Evolutionary conservation across 1,140 invertebrate species (phyloP), one percentile per base, ranked within the genome.

Genomic region (Drosophila azteca): DNA sequence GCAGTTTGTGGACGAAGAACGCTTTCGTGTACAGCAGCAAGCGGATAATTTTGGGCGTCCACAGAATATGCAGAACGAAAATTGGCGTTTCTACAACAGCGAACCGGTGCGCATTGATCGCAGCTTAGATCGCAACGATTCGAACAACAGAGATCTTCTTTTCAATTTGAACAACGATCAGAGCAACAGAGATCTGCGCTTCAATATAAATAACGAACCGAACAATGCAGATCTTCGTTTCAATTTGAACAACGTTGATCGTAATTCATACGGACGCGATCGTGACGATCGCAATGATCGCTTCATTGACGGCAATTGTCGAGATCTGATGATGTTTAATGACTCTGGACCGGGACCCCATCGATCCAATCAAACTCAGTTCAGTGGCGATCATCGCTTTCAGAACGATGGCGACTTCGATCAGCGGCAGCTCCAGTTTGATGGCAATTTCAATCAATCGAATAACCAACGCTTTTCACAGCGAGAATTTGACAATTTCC

Each of bases 401-500:
- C 11, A 39, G 35, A 39, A 39, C 20, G 43, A 60, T 22, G 50
- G 29, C 6, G 20, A 29, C 24, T 39, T 35, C 29, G 58, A 62
- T 49, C 58, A 41, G 8, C 46, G 20, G 1, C 17, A 66, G n/a
- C 46, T 20, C 1, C 15, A 72, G n/a, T 43, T 48, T 31, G 31
- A 55, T 29, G 31, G 22, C 20, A 11, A 74, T 41, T 74, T 71
- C 46, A 20, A 43, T 62, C 53, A 31, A 15, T 46, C 22, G 20
- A 22, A 57, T 17, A 31, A 46, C 26, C 51, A 8, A 35, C 13
- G 24, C 24, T 24, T 26, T 26, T 4, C 24, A 26, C 24, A 26
- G 24, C 24, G 41, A 26, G 49, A 43, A 15, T 8, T 24, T 43
- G 52, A n/a, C 24, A 26, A 26, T 50, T 41, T 50, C 51, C 64